A percentile compares a stretch with the other conserved stretches of the same genome.
phyloP scores from a whole-genome alignment of 2,888 invertebrate genomes.

The Phalera bucephala region DNA sequence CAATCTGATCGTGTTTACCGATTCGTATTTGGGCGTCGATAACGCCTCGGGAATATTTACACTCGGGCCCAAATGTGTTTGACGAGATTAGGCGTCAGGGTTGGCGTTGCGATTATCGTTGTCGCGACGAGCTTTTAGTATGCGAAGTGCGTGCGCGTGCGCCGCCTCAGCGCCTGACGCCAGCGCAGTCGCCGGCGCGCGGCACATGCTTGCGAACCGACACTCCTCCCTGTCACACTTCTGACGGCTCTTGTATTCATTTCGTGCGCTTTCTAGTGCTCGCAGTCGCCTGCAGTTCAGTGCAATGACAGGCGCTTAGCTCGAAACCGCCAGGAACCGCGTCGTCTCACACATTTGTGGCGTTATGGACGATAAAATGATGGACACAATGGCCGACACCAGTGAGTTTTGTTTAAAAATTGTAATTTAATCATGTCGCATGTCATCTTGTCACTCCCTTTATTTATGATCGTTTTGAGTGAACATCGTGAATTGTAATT shows the following conservation, averaged over 20 bases:
- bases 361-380: conserved; percentile 38
- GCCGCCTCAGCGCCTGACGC: conserved; percentile 58
- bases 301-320: conserved; percentile 64
- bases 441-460: conserved; percentile 7
- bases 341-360: conserved; percentile 27
- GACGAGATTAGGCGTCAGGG: conserved; percentile 63
- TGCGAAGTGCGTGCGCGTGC: conserved; percentile 73
- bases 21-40: conserved; percentile 64
- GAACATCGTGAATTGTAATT: neutral
- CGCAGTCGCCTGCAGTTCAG: conserved; percentile 45
- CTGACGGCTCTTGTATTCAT: conserved; percentile 56
- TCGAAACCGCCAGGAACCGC: conserved; percentile 33
- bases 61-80: conserved; percentile 60
- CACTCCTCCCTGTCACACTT: conserved; percentile 56
- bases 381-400: conserved; percentile 47
- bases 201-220: conserved; percentile 52
- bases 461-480: conserved; percentile 6
- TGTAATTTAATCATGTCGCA: conserved; percentile 19
- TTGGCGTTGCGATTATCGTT: conserved; percentile 48
- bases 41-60: conserved; percentile 65
- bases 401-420: conserved; percentile 46
- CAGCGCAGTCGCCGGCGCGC: conserved; percentile 49
- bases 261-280: conserved; percentile 65
- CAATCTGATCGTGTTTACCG: conserved; percentile 56
- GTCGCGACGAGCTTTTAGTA: conserved; percentile 72